Base-by-base conservation (phyloP, 2,113 vertebrate species). In the Neotoma lepida region DNA sequence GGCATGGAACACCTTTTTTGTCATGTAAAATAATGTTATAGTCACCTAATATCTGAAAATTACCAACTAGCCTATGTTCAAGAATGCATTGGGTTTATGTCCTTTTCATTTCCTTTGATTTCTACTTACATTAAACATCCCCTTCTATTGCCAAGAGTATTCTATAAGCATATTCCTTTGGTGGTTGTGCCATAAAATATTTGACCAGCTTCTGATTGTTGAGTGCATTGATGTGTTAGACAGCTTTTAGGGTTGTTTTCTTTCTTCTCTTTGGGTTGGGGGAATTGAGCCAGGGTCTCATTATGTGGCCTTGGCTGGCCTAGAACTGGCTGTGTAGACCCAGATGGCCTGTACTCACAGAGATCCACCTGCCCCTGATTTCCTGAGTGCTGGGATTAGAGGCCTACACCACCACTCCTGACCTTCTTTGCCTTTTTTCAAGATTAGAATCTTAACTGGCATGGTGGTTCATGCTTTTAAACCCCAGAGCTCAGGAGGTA, bases 51-150 rank as follows among this genome's bases (percentile, higher is more conserved):
- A 56, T 51, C 51, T n/a, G 26, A 93, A 54, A 54, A 80, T 80
- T 22, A 22, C 49, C 76, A 51, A 17, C 44, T 35, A 20, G 46
- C 49, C 63, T 39, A 70, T 80, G 88, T 95, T 28, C n/a, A 85
- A 77, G 44, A 92, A 6, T 66, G 10, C 28, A 20, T 81, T 80
- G 84, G 26, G 84, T 89, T 81, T 71, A 17, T 94, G 90, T 56
- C 73, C 28, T 93, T 94, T 94, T 73, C 76, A 22, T 92, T 90
- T 56, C 66, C 39, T 95, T 95, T 96, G 39, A 78, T 64, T 80
- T 89, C 86, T 92, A 12, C 18, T 91, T 82, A 66, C 17, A n/a
- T 15, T 51, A 84, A 20, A 90, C 15, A 66, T 78, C 73, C 73
- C 15, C 8, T 39, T 22, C 0, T 93, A 35, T 66, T 61, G 70